Evolutionary conservation across 2,888 invertebrate species (phyloP).

Genomic region (Eugnorisma glareosa): DNA sequence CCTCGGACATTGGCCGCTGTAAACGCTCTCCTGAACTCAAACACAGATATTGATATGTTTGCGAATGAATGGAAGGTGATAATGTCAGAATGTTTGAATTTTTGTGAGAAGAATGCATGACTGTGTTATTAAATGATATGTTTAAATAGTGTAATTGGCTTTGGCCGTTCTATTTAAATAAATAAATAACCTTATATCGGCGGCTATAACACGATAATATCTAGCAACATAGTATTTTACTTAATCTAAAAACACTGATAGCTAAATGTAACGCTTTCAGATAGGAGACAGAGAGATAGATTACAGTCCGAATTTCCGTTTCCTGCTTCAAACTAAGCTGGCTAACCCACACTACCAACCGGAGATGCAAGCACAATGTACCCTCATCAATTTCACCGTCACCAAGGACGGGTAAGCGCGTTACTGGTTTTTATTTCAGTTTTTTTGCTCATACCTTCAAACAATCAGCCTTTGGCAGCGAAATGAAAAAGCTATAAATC

Average conservation of each 20-base stretch:
- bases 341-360: slow-evolving; percentile 99
- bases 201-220: not conserved
- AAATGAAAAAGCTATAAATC: not conserved
- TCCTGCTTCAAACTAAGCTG: slow-evolving; percentile 97
- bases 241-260: not conserved
- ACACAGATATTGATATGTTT: too few species aligned
- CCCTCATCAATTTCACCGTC: slow-evolving; percentile 98
- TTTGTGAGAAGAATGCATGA: too few species aligned
- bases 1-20: too few species aligned
- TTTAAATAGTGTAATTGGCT: too few species aligned
- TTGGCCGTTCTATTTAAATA: too few species aligned
- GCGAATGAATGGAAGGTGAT: too few species aligned
- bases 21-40: too few species aligned
- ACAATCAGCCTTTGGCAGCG: too few species aligned
- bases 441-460: not conserved
- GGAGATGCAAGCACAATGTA: slow-evolving; percentile 98
- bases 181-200: not conserved
- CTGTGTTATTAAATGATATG: too few species aligned
- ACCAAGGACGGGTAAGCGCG: slow-evolving; percentile 94
- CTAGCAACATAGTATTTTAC: not conserved
- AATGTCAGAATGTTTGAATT: too few species aligned
- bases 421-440: not conserved
- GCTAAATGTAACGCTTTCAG: slow-evolving; percentile 86
- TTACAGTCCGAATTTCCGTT: slow-evolving; percentile 94
- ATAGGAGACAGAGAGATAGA: slow-evolving; percentile 98